Base-by-base conservation (phyloP, 2,797 vertebrate species). In the Melanogrammus aeglefinus region DNA sequence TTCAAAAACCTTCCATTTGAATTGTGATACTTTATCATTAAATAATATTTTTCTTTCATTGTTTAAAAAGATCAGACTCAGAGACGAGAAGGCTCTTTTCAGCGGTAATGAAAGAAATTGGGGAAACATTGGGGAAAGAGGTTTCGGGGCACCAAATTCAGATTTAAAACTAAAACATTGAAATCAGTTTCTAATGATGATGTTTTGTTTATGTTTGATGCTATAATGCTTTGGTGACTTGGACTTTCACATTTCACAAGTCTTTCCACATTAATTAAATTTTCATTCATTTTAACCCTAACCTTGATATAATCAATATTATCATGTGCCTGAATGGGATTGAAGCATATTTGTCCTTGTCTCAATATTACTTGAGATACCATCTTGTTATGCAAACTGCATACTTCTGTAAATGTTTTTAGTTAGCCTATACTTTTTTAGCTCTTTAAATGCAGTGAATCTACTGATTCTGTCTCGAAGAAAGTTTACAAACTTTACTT, bases 401-500 rank as follows among this genome's bases (percentile, higher is more conserved):
- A 63, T 8, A n/a, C 21, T 63, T 63, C 47, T 51, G 16, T 51
- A 4, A 0, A 66, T 24, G 57, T 12, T 66, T 24, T 9, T 12
- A 24, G 57, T 57, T 6, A 57, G 2, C 47, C 47, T 51, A 18
- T 51, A 27, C n/a, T 3, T 66, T 24, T 66, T 66, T 21, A 63
- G 57, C 57, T 66, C 1, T 66, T n/a, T 66, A 21, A 57, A n/a
- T 57, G 18, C 51, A 57, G 4, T 66, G n/a, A 27, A 66, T 66
- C 57, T 66, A 66, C n/a, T 27, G 57, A 24, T 27, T 66, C 57
- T 24, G 57, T 66, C 13, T 57, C n/a, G 10, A 47, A 57, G 7
- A n/a, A 57, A 66, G 57, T 66, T 66, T 24, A n/a, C n/a, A n/a
- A n/a, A 24, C 57, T 66, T 66, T 66, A 66, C 16, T 72, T 72